These are phyloP conservation scores for Amniataba percoides DNA, from an alignment of 2,797 vertebrate genomes.

Conservation along the genomic window DNA sequence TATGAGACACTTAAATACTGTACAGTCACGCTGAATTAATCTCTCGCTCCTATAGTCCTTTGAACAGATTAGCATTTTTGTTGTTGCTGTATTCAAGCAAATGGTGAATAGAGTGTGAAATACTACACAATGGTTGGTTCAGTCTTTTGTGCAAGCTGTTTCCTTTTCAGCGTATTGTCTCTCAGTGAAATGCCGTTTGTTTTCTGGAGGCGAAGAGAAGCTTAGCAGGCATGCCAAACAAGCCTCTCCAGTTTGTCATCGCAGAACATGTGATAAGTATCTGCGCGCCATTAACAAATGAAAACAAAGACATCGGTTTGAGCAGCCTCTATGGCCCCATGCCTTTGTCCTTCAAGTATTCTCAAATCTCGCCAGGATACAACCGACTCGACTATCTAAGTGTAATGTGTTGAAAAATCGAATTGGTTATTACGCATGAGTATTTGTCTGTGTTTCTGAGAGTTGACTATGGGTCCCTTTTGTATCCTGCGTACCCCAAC, in stretches of 20 bases:
- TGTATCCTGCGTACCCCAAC: constrained; percentile 14
- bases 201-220: constrained; percentile 46
- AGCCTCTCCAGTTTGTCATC: constrained; percentile 40
- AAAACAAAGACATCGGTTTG: constrained; percentile 33
- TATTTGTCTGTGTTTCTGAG: constrained; percentile 20
- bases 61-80: constrained; percentile 18
- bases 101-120: constrained; percentile 31
- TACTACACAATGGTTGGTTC: constrained; percentile 33
- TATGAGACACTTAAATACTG: constrained; percentile 1
- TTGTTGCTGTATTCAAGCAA: constrained; percentile 50
- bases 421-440: constrained; percentile 16
- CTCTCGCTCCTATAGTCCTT: constrained; percentile 16
- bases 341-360: constrained; percentile 19
- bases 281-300: constrained; percentile 37
- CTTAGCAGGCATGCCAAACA: constrained; percentile 46
- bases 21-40: constrained; percentile 33
- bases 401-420: constrained; percentile 25
- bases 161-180: constrained; percentile 47
- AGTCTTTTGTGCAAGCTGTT: constrained; percentile 53
- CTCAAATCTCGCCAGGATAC: background rate
- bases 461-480: constrained; percentile 2
- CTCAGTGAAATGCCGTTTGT: constrained; percentile 49
- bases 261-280: constrained; percentile 45
- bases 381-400: background rate
- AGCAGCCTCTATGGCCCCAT: constrained; percentile 18